Conservation (phyloP, 2,113 vertebrate species). For the Cebus imitator region DNA sequence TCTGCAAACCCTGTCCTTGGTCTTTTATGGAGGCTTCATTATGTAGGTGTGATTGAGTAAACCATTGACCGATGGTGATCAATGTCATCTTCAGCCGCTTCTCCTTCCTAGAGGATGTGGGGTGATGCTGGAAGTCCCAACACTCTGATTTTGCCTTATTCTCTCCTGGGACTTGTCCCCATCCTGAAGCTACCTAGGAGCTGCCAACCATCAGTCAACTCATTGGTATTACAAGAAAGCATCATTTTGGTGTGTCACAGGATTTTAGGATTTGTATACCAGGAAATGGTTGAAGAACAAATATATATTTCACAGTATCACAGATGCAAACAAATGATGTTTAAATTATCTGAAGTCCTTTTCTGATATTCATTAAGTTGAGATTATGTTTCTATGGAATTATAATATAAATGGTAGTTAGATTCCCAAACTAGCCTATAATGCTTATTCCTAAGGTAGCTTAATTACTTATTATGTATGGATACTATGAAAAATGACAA, state of each 20-base stretch:
- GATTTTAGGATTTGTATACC: background rate
- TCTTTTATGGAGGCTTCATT: background rate
- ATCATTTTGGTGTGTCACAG: background rate
- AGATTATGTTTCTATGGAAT: slow-evolving; percentile 13
- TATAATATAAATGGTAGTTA: background rate
- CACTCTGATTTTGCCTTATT: background rate
- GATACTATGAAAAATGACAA: slow-evolving; percentile 27
- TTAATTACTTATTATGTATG: slow-evolving; percentile 25
- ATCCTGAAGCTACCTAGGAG: background rate
- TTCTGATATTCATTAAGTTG: slow-evolving; percentile 25
- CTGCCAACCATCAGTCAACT: background rate
- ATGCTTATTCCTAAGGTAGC: background rate
- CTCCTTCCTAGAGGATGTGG: background rate
- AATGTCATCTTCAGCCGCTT: background rate
- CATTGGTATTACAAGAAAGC: background rate
- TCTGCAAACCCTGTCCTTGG: background rate
- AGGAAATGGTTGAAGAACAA: background rate
- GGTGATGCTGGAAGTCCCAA: background rate
- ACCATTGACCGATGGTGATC: background rate
- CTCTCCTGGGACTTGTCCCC: background rate
- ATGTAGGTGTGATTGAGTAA: background rate
- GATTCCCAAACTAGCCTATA: background rate
- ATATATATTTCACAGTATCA: background rate
- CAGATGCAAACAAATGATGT: background rate
- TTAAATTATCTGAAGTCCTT: slow-evolving; percentile 31